phyloP scores from a whole-genome alignment of 2,888 invertebrate species.

The Tolmerus cingulatus region DNA sequence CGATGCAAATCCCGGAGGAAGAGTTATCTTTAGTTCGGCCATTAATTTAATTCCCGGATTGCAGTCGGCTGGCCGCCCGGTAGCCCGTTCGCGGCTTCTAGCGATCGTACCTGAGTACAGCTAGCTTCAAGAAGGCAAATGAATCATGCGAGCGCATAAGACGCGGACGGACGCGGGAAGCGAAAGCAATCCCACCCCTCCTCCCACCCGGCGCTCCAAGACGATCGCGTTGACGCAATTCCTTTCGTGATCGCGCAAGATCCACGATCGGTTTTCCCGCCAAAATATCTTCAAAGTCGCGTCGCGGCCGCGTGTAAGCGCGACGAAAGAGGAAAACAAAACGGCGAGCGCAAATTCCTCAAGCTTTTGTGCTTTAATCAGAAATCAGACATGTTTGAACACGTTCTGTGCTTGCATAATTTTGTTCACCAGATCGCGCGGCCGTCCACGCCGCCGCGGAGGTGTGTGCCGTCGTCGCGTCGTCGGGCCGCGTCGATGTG shows the following conservation, averaged over 20 bases:
- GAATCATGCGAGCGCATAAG: constrained; percentile 2
- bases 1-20: background rate
- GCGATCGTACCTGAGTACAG: background rate
- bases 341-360: background rate
- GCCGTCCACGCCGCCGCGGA: background rate
- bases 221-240: constrained; percentile 7
- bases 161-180: background rate
- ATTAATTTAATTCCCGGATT: background rate
- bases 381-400: constrained; percentile 42
- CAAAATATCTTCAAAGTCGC: background rate
- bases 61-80: background rate
- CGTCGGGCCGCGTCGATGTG: background rate
- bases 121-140: background rate
- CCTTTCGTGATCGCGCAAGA: constrained; percentile 12
- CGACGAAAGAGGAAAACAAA: background rate
- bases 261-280: constrained; percentile 19
- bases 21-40: background rate
- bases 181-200: no score
- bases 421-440: constrained; percentile 18
- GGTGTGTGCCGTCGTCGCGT: background rate
- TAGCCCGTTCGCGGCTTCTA: background rate
- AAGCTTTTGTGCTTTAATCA: constrained; percentile 42
- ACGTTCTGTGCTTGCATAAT: constrained; percentile 39
- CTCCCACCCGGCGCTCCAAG: background rate
- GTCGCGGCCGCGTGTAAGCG: background rate